A percentile compares a stretch with the other conserved stretches of the same genome.
Evolutionary conservation across 2,797 vertebrate species (phyloP).

Genomic region (Muscicapa striata): DNA sequence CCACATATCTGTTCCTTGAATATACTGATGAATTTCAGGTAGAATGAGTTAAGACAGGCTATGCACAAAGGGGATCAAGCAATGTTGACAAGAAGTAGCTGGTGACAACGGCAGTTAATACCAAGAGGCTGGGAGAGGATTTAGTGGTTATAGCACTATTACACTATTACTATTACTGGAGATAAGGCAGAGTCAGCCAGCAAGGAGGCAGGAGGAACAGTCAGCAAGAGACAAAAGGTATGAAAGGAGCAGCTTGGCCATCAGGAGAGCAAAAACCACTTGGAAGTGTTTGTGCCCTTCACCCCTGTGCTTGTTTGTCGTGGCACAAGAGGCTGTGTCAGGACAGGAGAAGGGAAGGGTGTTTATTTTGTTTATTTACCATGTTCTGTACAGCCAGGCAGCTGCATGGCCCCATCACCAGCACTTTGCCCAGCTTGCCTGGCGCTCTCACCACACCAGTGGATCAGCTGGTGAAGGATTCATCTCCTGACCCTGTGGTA

Average conservation of each 20-base stretch:
- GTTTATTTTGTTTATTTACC: neutral
- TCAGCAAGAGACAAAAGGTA: constrained; percentile 1
- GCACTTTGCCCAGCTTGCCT: neutral
- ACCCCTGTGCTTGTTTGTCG: neutral
- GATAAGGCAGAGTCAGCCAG: neutral
- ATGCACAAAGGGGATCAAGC: constrained; percentile 22
- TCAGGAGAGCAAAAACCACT: neutral
- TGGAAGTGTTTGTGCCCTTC: neutral
- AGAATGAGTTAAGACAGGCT: constrained; percentile 34
- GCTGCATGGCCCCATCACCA: neutral
- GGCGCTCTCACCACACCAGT: accelerated
- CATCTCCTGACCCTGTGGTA: accelerated
- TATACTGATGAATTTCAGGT: constrained; percentile 43
- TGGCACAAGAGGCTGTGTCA: neutral
- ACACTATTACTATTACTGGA: neutral
- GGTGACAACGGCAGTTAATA: constrained; percentile 53
- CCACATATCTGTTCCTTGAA: neutral
- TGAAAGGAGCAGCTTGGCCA: neutral
- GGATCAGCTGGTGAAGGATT: neutral
- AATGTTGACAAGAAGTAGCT: constrained; percentile 39
- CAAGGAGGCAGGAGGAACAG: neutral
- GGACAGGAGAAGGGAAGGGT: accelerated
- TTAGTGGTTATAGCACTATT: constrained; percentile 15
- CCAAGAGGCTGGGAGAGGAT: constrained; percentile 1
- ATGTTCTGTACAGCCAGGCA: neutral